Base-by-base conservation (phyloP, 2,797 vertebrate genomes). In the Tachyglossus aculeatus region DNA sequence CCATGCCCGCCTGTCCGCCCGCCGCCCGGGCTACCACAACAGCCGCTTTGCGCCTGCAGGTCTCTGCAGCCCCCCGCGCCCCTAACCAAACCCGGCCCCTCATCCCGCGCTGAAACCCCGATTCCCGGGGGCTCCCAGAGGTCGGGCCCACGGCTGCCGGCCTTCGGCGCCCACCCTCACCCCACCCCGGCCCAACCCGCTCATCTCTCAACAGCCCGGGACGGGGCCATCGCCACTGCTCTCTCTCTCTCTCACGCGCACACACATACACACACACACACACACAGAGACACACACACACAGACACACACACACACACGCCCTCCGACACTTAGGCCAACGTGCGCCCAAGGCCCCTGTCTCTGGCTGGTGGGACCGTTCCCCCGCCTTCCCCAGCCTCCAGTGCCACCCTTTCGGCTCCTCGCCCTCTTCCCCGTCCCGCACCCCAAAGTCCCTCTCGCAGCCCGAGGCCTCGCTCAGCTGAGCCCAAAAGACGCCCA, bases 1-100 rank as follows among this genome's bases (percentile, higher is more conserved):
- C 69, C 77, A 62, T 34, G 52, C 74, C 64, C 54, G 65, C 74
- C 68, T 51, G 9, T 79, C 62, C 57, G 9, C 47, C 33, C 5
- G 53, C 67, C 29, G 75, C 76, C n/a, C 62, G 60, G 75, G 89
- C 82, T 78, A 91, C 87, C 82, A 85, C 90, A 88, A 81, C 72
- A 80, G 86, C 79, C 87, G 67, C 86, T 77, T 66, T 72, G 86
- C 76, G 78, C 81, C 86, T 62, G 51, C 54, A 70, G 86, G 89
- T 88, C 66, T 58, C 86, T 79, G 80, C 89, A 88, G 82, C 55
- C 72, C 80, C 76, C 61, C 38, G 63, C 73, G 39, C 77, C 64
- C 74, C 74, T 69, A 61, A 48, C 47, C 64, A 69, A 74, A 61
- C 71, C 47, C 40, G 66, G 74, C 72, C 72, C 59, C 43, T 55